Evolutionary conservation across 2,113 vertebrate genomes (phyloP).

Genomic region (Butastur rufipennis): DNA sequence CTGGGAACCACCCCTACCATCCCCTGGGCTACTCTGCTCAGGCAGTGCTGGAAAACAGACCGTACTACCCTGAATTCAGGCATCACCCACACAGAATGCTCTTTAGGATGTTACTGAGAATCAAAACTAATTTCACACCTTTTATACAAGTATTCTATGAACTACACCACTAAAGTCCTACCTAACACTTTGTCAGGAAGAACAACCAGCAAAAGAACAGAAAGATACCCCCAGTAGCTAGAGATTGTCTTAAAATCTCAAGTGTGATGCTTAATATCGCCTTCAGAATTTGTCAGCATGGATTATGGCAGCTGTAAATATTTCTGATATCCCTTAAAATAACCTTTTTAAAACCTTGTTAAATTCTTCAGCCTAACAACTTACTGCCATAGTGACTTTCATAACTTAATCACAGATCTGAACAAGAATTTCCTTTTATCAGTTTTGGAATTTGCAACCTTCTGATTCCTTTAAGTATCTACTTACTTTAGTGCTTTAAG

Average conservation of each 20-base stretch:
- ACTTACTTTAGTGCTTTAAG: not conserved
- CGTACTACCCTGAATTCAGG: accelerated
- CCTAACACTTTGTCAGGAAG: not conserved
- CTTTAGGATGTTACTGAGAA: not conserved
- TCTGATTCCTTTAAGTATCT: not conserved
- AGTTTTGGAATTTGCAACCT: not conserved
- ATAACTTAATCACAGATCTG: not conserved
- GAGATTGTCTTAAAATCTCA: not conserved
- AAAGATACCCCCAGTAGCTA: not conserved
- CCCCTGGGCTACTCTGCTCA: not conserved
- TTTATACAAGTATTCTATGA: not conserved
- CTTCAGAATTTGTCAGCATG: not conserved
- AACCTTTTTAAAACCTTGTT: not conserved
- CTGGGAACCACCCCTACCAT: not conserved
- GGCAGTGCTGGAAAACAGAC: not conserved
- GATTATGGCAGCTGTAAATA: not conserved
- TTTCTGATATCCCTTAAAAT: not conserved
- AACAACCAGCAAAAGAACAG: not conserved
- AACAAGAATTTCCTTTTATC: not conserved
- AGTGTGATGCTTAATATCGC: not conserved
- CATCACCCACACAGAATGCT: not conserved
- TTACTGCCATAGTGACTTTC: not conserved
- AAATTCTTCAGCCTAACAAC: not conserved
- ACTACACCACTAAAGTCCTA: not conserved
- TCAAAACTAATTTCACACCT: not conserved